Evolutionary conservation across 1,140 invertebrate species (phyloP), one percentile per base, ranked within the genome.

Genomic region (Kradibia gibbosae): DNA sequence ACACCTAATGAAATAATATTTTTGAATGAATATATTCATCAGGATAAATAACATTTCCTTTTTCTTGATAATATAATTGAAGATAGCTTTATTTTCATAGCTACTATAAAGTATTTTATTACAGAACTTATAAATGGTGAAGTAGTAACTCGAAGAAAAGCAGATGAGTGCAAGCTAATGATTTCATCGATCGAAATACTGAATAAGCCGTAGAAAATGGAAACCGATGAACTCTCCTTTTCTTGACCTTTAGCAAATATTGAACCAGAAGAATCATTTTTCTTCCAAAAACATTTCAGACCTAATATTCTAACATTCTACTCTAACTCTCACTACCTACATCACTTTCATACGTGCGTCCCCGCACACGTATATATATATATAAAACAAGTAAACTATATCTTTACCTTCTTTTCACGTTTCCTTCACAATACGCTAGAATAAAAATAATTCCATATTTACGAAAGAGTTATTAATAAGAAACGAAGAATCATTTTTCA

Each of bases 161-260:
- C 15, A 31, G 45, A 5, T n/a, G 82, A 55, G 72, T 83, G 74
- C 65, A 84, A 83, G 84, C 83, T 90, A 89, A 90, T 89, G 87
- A 90, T 90, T 89, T 88, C 85, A 85, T 89, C 83, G 84, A 82
- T 82, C 80, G 85, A 83, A 84, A 85, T 83, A 84, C 83, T 86
- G 81, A 86, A 88, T 88, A 84, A 86, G 84, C 85, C 83, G 81
- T 73, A 84, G 86, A 87, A 88, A 87, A 90, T 88, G 88, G 88
- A 85, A 91, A 90, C 89, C 90, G 88, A 91, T 90, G 87, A 88
- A 88, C 88, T 88, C 88, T 86, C 84, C 85, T 88, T 86, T 88
- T 88, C 83, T 83, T 65, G 81, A 84, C 84, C 83, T 82, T 83
- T 28, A 86, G 84, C 84, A 87, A 88, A 88, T 86, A 88, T 87